phyloP scores from a whole-genome alignment of 2,113 vertebrate genomes.

The Ifrita kowaldi region DNA sequence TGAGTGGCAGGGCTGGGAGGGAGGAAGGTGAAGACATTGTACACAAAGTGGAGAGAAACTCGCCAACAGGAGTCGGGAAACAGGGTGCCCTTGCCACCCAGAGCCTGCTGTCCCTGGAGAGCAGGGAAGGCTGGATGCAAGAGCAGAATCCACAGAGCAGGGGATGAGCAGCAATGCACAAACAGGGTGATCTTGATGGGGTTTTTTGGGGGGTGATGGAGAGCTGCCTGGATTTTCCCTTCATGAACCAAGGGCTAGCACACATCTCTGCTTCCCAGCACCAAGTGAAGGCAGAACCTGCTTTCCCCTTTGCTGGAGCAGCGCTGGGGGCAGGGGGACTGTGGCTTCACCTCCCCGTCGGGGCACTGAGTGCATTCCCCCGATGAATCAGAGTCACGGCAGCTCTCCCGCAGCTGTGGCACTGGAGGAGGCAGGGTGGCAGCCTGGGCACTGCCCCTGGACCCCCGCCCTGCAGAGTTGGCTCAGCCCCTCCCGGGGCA shows the following conservation, averaged over 20 bases:
- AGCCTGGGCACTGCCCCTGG: not conserved
- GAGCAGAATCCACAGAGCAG: rapidly evolving
- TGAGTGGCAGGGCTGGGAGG: not conserved
- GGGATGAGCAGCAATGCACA: not conserved
- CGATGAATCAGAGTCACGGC: rapidly evolving
- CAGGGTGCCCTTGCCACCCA: not conserved
- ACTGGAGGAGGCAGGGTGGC: not conserved
- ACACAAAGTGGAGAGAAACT: not conserved
- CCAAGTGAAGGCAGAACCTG: not conserved
- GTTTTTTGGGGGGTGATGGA: not conserved
- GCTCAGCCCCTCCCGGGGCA: not conserved
- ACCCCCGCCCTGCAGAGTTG: not conserved
- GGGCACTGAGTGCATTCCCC: not conserved
- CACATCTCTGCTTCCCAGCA: not conserved
- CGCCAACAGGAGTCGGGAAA: not conserved
- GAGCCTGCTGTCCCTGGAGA: not conserved
- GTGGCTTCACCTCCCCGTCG: not conserved
- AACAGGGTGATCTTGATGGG: not conserved
- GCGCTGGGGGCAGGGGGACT: not conserved
- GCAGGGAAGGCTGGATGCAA: not conserved
- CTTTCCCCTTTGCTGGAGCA: not conserved
- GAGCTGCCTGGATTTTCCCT: not conserved
- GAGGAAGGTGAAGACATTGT: not conserved
- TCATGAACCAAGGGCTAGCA: not conserved
- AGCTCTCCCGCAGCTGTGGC: not conserved